Base-by-base conservation (phyloP, 2,888 invertebrate species). In the Cosmopolites sordidus region DNA sequence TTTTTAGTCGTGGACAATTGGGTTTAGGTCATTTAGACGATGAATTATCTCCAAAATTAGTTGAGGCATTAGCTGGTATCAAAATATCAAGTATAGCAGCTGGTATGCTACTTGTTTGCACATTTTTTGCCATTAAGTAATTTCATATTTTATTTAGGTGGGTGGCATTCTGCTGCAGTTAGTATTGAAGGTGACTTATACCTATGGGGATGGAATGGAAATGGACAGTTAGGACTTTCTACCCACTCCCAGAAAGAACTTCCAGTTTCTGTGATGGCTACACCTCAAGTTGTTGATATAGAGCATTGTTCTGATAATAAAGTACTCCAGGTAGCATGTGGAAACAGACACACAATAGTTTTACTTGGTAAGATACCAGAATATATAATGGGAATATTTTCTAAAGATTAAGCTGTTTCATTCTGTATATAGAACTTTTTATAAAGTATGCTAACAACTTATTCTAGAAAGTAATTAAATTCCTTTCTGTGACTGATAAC, bases 121-220 rank as follows among this genome's bases (percentile, higher is more conserved):
- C n/a, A 45, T 1, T 11, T 33, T 33, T 33, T 4, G 33, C 11
- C n/a, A n/a, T 6, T 12, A 33, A 33, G 3, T 33, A n/a, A 8
- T 29, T 16, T 16, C 2, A 29, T 12, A 15, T 42, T 30, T 30
- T 47, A 9, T 16, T 16, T 40, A 54, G 91, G 90, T 5, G 92
- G 91, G 8, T 95, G 93, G 93, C 93, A 94, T 71, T 86, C 85
- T 48, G 80, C 86, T 45, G 91, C 86, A 8, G 70, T 92, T 5
- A 90, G 89, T 61, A 79, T 81, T 64, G 81, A 79, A 71, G 92
- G 92, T 11, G 93, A 93, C 70, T 67, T 93, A 0, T 95, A 93
- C 69, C 79, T 82, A 1, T 95, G 95, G 94, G 95, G 95, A 5
- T 92, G 89, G 86, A 95, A 95, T 74, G 84, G 87, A 57, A 82